phyloP scores from a whole-genome alignment of 2,113 vertebrate species.

The Semnornis frantzii region DNA sequence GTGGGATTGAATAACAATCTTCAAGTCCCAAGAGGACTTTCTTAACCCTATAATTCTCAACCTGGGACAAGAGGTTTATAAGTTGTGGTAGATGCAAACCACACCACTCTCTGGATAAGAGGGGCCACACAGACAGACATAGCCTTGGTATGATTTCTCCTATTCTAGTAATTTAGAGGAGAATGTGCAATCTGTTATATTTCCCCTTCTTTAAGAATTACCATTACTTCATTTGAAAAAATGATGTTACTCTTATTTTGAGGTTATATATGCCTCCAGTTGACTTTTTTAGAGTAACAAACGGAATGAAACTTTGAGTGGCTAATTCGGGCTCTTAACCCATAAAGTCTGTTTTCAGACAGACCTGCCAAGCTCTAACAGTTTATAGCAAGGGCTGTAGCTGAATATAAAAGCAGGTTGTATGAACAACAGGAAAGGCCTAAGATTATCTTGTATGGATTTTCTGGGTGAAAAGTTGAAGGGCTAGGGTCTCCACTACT shows the following conservation, averaged over 20 bases:
- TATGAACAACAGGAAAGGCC: neutral
- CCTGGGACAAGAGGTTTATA: no score
- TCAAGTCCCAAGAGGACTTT: no score
- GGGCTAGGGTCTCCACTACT: neutral
- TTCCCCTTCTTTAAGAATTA: neutral
- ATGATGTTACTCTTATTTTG: neutral
- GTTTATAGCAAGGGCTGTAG: neutral
- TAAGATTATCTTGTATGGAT: neutral
- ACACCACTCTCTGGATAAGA: neutral
- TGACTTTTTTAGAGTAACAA: neutral
- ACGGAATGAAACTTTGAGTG: neutral
- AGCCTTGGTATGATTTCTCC: neutral
- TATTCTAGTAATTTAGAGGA: neutral
- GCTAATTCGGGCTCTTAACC: neutral
- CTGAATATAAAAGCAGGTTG: conserved; percentile 7
- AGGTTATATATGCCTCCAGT: neutral
- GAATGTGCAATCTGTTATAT: neutral
- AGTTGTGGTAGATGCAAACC: neutral
- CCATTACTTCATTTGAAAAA: neutral
- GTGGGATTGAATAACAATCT: no score
- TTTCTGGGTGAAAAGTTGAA: neutral
- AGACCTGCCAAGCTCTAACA: neutral
- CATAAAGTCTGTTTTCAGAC: neutral
- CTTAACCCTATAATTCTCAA: no score
- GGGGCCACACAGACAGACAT: neutral